Evolutionary conservation across 2,888 invertebrate species (phyloP), one percentile per base, ranked within the genome.

Genomic region (Ctenicera cuprea): DNA sequence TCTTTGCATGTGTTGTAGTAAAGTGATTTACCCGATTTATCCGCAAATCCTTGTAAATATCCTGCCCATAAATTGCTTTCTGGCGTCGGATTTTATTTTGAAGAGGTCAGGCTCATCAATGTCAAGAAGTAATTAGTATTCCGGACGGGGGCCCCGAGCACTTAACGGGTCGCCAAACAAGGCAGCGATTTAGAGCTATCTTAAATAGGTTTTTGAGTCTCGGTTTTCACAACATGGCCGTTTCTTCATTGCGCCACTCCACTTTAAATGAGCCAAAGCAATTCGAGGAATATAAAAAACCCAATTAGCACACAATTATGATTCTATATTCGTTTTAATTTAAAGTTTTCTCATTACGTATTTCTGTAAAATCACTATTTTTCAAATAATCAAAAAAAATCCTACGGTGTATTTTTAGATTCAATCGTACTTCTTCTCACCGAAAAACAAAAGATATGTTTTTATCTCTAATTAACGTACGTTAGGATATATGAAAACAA

Each of bases 41-140:
- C 52, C 62, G 33, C 52, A 78, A 77, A 79, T 78, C 74, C 69
- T 68, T 74, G 74, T 76, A 75, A 79, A 77, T 68, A 63, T 65
- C 54, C 38, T 72, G 71, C 73, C 74, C 68, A 73, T 76, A 75
- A 75, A 77, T 72, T 67, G 64, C 71, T 74, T 70, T 74, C 16
- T 62, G 54, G 64, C 66, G 65, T 48, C 50, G 48, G 22, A 66
- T 57, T 71, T 75, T 73, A 64, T 67, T 71, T 75, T 77, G 33
- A 75, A 67, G 65, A 73, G 73, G 75, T 75, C 75, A 77, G 65
- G 57, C 74, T 74, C 74, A 78, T 77, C 77, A 78, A 77, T 78
- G 77, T 77, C 79, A 76, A 76, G 76, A 75, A 67, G 74, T 79
- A 78, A 80, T 80, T 80, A 80, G 79, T 79, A 79, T 80, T 80